These are phyloP conservation scores for Apis florea DNA, from an alignment of 1,140 invertebrate species.

Conservation along the genomic window DNA sequence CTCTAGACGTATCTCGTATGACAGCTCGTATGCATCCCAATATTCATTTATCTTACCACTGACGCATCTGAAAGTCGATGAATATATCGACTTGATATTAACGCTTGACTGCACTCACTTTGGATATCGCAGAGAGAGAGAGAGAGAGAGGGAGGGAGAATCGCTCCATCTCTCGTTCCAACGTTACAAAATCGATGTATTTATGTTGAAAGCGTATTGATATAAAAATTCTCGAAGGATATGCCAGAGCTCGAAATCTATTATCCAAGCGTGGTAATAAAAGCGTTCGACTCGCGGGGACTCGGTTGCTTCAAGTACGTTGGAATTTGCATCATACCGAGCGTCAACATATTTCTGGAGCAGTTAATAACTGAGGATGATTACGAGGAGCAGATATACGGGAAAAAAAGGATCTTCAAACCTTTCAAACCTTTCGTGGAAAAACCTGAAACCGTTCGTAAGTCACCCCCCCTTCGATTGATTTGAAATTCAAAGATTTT, in stretches of 20 bases:
- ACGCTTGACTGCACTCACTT: too few relatives aligned
- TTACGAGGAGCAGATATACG: conserved; percentile 70
- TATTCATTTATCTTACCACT: too few relatives aligned
- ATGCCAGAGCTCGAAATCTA: conserved; percentile 77
- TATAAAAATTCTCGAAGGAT: conserved; percentile 70
- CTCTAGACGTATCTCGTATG: too few relatives aligned
- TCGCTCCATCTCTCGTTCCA: too few relatives aligned
- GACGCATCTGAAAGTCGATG: too few relatives aligned
- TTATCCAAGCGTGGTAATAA: conserved; percentile 81
- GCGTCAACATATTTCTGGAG: conserved; percentile 70
- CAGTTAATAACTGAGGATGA: conserved; percentile 73
- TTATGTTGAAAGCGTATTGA: not conserved
- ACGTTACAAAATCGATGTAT: not conserved
- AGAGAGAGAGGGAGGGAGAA: too few relatives aligned
- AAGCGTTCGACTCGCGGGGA: conserved; percentile 82
- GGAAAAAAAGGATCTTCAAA: conserved; percentile 47
- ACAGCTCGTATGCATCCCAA: too few relatives aligned
- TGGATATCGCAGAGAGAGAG: too few relatives aligned
- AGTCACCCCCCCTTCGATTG: not conserved
- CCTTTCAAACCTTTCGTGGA: not conserved
- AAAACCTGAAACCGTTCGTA: conserved; percentile 27
- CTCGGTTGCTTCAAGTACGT: conserved; percentile 82
- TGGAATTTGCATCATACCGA: conserved; percentile 79
- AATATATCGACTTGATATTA: too few relatives aligned
- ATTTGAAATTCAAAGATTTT: not conserved